Base-by-base conservation (phyloP, 2,113 vertebrate species). In the Atractosteus spatula region DNA sequence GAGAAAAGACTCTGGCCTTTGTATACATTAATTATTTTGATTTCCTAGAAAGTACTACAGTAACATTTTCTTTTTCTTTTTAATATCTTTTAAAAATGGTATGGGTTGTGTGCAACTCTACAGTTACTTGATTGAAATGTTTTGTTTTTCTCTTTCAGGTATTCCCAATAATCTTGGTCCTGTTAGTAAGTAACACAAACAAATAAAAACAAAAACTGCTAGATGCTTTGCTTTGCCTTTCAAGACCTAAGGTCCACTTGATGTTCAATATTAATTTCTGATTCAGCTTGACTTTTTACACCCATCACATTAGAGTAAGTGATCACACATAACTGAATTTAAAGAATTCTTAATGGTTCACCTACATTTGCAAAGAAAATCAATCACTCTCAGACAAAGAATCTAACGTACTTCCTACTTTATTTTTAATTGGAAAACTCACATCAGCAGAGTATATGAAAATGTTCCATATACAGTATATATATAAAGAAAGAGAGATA, bases 91-190 rank as follows among this genome's bases (percentile, higher is more conserved):
- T 10, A 5, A 51, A 10, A 51, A 51, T 51, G 10, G 5, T 51
- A 29, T 29, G 29, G 29, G 47, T 51, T 51, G 47, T 51, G 10
- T 2, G 47, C 47, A 51, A 51, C 47, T 51, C 2, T 1, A 10
- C 10, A 7, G 10, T 10, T 51, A 51, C 47, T 51, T 5, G 47
- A 51, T 7, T 51, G 10, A 51, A 51, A 51, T 90, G 57, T 85
- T 88, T 78, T 88, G 56, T 92, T 77, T 89, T 74, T 89, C 77
- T 91, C 71, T 83, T 89, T 17, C 91, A 98, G 97, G 97, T 94
- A 91, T 96, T 81, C 95, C 96, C 85, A 98, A 94, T 92, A 96
- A 92, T 91, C 93, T 95, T 91, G 96, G 95, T 92, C 96, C 96
- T 80, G 96, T 96, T 93, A 98, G 97, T 99, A 98, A 99, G 97